phyloP scores from a whole-genome alignment of 2,888 invertebrate genomes.

The Drosophila phalerata region DNA sequence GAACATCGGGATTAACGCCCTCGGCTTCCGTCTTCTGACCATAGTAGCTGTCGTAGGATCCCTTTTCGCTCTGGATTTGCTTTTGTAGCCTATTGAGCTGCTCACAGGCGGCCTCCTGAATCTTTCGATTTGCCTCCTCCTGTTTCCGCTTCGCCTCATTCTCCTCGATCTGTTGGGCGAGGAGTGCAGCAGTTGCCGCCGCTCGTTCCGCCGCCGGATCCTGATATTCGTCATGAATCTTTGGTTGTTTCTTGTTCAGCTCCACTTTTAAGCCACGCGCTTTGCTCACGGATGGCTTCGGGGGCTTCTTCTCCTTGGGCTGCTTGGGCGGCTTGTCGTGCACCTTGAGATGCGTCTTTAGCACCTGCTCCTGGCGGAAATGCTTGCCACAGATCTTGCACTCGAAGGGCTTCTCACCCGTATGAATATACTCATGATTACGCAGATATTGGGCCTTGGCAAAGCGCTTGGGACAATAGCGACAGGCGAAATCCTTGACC shows the following conservation, averaged over 20 bases:
- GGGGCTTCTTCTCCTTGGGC: slow-evolving; percentile 57
- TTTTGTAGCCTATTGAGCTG: slow-evolving; percentile 76
- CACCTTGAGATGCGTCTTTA: slow-evolving; percentile 83
- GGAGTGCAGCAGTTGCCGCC: slow-evolving; percentile 80
- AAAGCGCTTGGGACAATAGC: slow-evolving; percentile 83
- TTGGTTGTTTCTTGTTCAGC: slow-evolving; percentile 66
- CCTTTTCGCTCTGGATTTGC: slow-evolving; percentile 62
- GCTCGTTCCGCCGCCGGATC: slow-evolving; percentile 73
- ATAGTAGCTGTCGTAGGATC: slow-evolving; percentile 72
- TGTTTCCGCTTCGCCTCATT: slow-evolving; percentile 78
- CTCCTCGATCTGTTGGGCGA: slow-evolving; percentile 82
- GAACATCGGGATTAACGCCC: slow-evolving; percentile 53
- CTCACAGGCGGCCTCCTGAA: slow-evolving; percentile 81
- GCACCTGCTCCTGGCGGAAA: slow-evolving; percentile 83
- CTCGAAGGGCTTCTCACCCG: slow-evolving; percentile 84
- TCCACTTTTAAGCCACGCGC: slow-evolving; percentile 53
- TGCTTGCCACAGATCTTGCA: slow-evolving; percentile 82
- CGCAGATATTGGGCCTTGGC: slow-evolving; percentile 84
- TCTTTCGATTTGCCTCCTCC: slow-evolving; percentile 76
- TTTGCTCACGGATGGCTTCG: slow-evolving; percentile 63
- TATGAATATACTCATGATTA: slow-evolving; percentile 84
- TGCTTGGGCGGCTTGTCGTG: slow-evolving; percentile 75
- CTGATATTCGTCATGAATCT: slow-evolving; percentile 74
- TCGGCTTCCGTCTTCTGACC: slow-evolving; percentile 69
- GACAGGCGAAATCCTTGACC: slow-evolving; percentile 83